These are phyloP conservation scores for Puntigrus tetrazona DNA, from an alignment of 2,113 vertebrate species.

Conservation along the genomic window DNA sequence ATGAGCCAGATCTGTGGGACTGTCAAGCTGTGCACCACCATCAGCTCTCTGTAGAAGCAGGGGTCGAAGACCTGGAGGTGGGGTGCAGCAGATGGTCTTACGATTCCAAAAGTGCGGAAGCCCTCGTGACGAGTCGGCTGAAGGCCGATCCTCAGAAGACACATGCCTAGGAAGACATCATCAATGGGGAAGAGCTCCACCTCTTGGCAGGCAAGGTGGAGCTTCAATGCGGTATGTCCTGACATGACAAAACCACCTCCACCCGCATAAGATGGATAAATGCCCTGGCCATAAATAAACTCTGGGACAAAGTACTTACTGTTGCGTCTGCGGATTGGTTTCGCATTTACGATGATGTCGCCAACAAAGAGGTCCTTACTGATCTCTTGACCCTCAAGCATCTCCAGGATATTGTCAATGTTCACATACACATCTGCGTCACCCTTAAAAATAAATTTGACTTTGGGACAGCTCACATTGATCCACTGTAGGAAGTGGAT, in stretches of 20 bases:
- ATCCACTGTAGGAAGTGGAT: slow-evolving; percentile 93
- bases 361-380: slow-evolving; percentile 85
- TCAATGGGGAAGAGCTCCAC: slow-evolving; percentile 98
- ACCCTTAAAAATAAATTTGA: slow-evolving; percentile 93
- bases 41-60: slow-evolving; percentile 93
- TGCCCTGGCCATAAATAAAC: slow-evolving; percentile 83
- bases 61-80: slow-evolving; percentile 92
- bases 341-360: slow-evolving; percentile 90
- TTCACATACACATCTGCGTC: slow-evolving; percentile 94
- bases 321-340: slow-evolving; percentile 81
- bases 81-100: slow-evolving; percentile 88
- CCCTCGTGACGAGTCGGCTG: slow-evolving; percentile 84
- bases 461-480: slow-evolving; percentile 80
- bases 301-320: slow-evolving; percentile 96
- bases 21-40: slow-evolving; percentile 93
- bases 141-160: slow-evolving; percentile 86
- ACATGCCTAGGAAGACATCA: slow-evolving; percentile 97
- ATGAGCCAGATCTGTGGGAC: slow-evolving; percentile 97
- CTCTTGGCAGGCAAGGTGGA: slow-evolving; percentile 83
- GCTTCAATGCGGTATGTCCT: slow-evolving; percentile 80
- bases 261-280: slow-evolving; percentile 89
- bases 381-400: slow-evolving; percentile 75
- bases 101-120: slow-evolving; percentile 95
- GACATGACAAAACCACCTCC: slow-evolving; percentile 94
- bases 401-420: slow-evolving; percentile 89